These are phyloP conservation scores for Tetrao urogallus DNA, from an alignment of 2,113 vertebrate genomes.

Conservation along the genomic window DNA sequence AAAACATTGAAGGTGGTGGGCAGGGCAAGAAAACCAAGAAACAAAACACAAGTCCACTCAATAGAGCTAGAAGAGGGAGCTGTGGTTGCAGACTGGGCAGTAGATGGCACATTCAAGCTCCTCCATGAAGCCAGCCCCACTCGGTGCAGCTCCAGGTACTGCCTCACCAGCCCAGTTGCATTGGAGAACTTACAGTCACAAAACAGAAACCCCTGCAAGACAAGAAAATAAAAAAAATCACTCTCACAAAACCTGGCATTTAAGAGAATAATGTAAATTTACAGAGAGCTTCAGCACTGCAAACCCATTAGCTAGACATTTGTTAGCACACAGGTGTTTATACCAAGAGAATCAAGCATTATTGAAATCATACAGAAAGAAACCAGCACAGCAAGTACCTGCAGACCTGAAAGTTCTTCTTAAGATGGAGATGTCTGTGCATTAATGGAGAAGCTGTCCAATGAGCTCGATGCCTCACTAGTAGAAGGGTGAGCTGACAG, in stretches of 20 bases:
- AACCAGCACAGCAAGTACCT: not conserved
- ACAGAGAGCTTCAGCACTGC: not conserved
- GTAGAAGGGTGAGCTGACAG: slow-evolving; percentile 12
- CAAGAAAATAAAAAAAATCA: not conserved
- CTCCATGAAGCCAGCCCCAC: not conserved
- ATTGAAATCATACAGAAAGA: not conserved
- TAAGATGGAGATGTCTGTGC: not conserved
- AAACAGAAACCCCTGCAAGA: not conserved
- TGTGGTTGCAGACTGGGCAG: not conserved
- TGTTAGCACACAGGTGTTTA: not conserved
- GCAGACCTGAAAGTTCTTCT: not conserved
- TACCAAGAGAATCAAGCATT: not conserved
- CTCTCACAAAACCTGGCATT: not conserved
- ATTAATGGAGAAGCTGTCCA: not conserved
- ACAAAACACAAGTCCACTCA: not conserved
- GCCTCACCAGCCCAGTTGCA: fast-evolving
- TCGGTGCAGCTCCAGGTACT: fast-evolving
- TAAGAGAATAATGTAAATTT: not conserved
- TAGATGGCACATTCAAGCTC: fast-evolving
- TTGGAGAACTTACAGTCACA: not conserved
- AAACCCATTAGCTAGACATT: not conserved
- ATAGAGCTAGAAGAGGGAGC: not conserved
- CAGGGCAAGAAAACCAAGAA: not conserved
- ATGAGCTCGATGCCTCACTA: not conserved
- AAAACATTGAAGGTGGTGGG: not conserved